A percentile compares a stretch with the other conserved stretches of the same genome.
Evolutionary conservation across 2,888 invertebrate species (phyloP).

Genomic region (Drosophila kanekoi): DNA sequence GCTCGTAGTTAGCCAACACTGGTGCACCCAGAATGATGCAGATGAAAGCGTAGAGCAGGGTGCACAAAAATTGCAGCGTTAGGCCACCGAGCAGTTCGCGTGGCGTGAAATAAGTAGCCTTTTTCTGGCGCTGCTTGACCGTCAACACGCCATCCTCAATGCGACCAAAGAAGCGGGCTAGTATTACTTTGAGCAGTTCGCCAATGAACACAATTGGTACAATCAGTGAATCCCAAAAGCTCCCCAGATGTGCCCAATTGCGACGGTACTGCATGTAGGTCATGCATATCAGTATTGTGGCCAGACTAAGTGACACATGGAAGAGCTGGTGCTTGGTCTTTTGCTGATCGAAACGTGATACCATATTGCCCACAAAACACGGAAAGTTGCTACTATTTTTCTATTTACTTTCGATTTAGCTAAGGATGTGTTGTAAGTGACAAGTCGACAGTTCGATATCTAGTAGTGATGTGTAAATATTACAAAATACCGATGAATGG

Average conservation of each 20-base stretch:
- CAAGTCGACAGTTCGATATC: constrained; percentile 21
- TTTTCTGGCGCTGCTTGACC: constrained; percentile 82
- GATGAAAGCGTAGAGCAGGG: constrained; percentile 82
- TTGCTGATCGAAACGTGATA: constrained; percentile 82
- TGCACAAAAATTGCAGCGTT: constrained; percentile 81
- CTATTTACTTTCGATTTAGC: constrained; percentile 49
- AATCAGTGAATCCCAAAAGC: constrained; percentile 83
- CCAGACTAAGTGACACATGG: constrained; percentile 83
- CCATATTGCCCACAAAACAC: constrained; percentile 66
- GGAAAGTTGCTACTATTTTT: constrained; percentile 23
- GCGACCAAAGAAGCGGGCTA: constrained; percentile 81
- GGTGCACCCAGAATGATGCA: constrained; percentile 85
- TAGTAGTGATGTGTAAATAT: constrained; percentile 15
- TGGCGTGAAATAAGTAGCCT: constrained; percentile 76
- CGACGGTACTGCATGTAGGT: constrained; percentile 83
- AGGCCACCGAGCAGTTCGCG: constrained; percentile 81
- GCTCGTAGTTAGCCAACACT: constrained; percentile 84
- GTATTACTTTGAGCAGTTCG: constrained; percentile 81
- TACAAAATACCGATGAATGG: constrained; percentile 23
- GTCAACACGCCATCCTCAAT: constrained; percentile 74
- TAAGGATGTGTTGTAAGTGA: constrained; percentile 28
- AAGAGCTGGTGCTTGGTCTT: constrained; percentile 85
- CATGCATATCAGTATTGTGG: constrained; percentile 84
- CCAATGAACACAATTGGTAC: constrained; percentile 83
- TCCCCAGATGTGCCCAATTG: constrained; percentile 83